Evolutionary conservation across 2,797 vertebrate species (phyloP), one percentile per base, ranked within the genome.

Genomic region (Semotilus atromaculatus): DNA sequence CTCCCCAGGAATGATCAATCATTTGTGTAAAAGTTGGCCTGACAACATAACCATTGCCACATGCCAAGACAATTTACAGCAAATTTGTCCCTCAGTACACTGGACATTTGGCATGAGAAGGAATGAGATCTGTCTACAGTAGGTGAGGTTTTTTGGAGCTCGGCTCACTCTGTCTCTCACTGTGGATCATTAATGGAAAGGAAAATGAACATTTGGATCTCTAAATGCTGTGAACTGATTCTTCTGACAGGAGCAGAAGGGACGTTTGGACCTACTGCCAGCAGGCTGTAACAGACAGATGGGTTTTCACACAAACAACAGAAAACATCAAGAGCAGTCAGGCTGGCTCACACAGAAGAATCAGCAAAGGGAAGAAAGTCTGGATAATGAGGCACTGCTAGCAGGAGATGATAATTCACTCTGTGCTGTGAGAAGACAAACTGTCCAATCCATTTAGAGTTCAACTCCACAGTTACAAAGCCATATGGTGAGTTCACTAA

Each of bases 251-350:
- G 92, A 93, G 92, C 95, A 96, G 94, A 95, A 93, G 95, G 95
- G 93, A 91, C 94, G 94, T 93, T 94, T 95, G 93, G 95, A 95
- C 93, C 93, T 94, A 93, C 91, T 95, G 95, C 95, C 94, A 95
- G 91, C 91, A 90, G 94, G 93, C 94, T 92, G 90, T 92, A 91
- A 93, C 93, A 95, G 95, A 93, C 95, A 96, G 95, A 96, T 96
- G 95, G 95, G 94, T 94, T 95, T 94, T 71, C 93, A 93, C 95
- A 95, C 94, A 95, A 96, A 95, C 95, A 94, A 93, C 94, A 89
- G 93, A 95, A 95, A 90, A 95, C 95, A 96, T 96, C 95, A 96
- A 96, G 94, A 95, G 93, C 92, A 93, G 92, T 91, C 93, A 96
- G 94, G 92, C 94, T 95, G 95, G 95, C 94, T 94, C 93, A 94